Evolutionary conservation across 2,113 vertebrate species (phyloP).

Genomic region (Salvelinus alpinus): DNA sequence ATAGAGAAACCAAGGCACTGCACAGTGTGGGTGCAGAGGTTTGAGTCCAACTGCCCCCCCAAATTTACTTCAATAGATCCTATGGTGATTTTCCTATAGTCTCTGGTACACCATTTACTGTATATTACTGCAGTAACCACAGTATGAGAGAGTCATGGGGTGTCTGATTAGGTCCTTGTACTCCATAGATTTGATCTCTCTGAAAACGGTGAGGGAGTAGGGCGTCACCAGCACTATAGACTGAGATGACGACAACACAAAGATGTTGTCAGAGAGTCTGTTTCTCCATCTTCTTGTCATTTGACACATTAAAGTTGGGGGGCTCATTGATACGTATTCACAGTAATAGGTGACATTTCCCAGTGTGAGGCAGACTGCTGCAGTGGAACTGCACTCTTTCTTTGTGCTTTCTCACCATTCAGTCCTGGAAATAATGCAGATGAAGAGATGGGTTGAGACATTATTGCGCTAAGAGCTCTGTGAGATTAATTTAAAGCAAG

Average conservation of each 20-base stretch:
- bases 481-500: slow-evolving; percentile 7
- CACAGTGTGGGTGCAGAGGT: too few relatives aligned
- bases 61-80: too few relatives aligned
- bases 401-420: slow-evolving; percentile 1
- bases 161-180: too few relatives aligned
- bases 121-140: too few relatives aligned
- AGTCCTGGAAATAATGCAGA: background rate
- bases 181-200: too few relatives aligned
- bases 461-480: slow-evolving; percentile 9
- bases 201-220: too few relatives aligned
- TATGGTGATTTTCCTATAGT: too few relatives aligned
- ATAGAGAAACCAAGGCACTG: too few relatives aligned
- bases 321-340: background rate
- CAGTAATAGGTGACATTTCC: background rate
- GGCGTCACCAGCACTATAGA: too few relatives aligned
- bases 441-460: slow-evolving; percentile 2
- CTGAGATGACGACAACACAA: background rate
- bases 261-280: background rate
- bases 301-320: background rate
- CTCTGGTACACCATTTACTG: too few relatives aligned
- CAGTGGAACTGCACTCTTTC: background rate
- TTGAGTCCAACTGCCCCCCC: too few relatives aligned
- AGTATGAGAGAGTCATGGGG: too few relatives aligned
- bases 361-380: background rate
- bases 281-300: background rate